These are phyloP conservation scores for Arothron firmamentum DNA, from an alignment of 2,113 vertebrate species.

Conservation along the genomic window DNA sequence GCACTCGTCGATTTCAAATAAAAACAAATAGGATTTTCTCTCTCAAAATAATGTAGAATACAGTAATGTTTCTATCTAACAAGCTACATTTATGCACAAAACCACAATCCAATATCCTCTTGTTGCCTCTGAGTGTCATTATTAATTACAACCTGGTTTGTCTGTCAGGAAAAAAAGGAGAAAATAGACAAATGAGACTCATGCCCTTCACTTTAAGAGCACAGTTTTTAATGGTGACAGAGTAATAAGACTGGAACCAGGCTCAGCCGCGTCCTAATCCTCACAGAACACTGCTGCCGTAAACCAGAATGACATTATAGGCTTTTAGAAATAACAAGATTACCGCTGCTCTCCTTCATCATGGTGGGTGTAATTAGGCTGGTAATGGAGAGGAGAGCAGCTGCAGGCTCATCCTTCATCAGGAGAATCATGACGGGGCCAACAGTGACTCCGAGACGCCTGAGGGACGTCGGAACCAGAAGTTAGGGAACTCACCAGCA, in stretches of 20 bases:
- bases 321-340: constrained; percentile 56
- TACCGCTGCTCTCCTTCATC: constrained; percentile 52
- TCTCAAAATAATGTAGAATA: too few relatives aligned
- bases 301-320: constrained; percentile 40
- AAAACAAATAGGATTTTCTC: too few relatives aligned
- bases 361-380: constrained; percentile 63
- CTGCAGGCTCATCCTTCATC: constrained; percentile 47
- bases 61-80: too few relatives aligned
- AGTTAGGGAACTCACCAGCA: constrained; percentile 19
- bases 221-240: not conserved
- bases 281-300: constrained; percentile 22
- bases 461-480: constrained; percentile 17
- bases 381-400: constrained; percentile 51
- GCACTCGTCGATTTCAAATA: too few relatives aligned
- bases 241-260: constrained; percentile 7
- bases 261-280: constrained; percentile 15
- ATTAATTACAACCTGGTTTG: too few relatives aligned
- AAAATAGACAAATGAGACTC: too few relatives aligned
- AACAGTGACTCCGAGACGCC: constrained; percentile 51
- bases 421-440: constrained; percentile 54
- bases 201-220: not conserved
- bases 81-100: too few relatives aligned
- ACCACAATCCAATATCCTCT: too few relatives aligned
- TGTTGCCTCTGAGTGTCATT: too few relatives aligned
- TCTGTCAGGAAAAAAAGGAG: too few relatives aligned